Conservation (phyloP, 2,113 vertebrate genomes). For the Vimba vimba region DNA sequence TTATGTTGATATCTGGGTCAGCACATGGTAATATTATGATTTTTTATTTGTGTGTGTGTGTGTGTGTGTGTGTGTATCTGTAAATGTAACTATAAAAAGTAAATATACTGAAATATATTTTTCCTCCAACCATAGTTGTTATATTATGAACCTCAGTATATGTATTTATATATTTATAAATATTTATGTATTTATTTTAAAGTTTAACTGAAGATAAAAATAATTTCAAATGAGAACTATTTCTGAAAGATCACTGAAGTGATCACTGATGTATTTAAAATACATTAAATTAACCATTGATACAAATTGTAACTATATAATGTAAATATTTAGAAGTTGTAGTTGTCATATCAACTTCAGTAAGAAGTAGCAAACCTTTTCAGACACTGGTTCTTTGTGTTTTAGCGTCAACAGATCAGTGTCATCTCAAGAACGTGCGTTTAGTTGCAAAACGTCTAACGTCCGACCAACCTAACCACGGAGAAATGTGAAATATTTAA, state of each 20-base stretch:
- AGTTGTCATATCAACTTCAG: not conserved
- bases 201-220: too few relatives aligned
- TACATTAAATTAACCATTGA: not conserved
- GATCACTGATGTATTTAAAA: too few relatives aligned
- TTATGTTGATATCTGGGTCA: too few relatives aligned
- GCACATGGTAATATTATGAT: too few relatives aligned
- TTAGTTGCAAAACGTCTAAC: conserved; percentile 21
- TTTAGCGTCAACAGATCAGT: not conserved
- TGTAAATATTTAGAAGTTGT: not conserved
- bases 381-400: conserved; percentile 9
- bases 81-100: too few relatives aligned
- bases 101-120: too few relatives aligned
- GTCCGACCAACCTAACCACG: conserved; percentile 22
- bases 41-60: too few relatives aligned
- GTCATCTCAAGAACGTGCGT: conserved; percentile 26
- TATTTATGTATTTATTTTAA: too few relatives aligned
- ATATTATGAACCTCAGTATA: not conserved
- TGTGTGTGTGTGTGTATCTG: too few relatives aligned
- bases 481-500: conserved; percentile 44
- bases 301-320: not conserved
- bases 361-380: not conserved
- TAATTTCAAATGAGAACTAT: not conserved
- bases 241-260: not conserved
- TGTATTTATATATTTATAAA: not conserved
- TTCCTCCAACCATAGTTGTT: not conserved